phyloP scores from a whole-genome alignment of 2,797 vertebrate genomes.

The Rhynchonycteris naso region DNA sequence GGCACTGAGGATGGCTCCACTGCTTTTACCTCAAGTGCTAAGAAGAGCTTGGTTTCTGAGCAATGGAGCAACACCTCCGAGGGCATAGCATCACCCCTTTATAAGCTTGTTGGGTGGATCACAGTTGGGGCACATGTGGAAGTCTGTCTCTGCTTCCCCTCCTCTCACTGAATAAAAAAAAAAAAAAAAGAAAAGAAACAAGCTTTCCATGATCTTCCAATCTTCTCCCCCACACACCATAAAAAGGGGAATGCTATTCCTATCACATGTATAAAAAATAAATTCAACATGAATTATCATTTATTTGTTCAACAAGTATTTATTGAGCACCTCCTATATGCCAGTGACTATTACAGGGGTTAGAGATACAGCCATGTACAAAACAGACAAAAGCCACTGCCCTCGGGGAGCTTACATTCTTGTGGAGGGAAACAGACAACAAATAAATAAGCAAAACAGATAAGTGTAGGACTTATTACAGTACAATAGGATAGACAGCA shows the following conservation, averaged over 20 bases:
- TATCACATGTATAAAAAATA: conserved; percentile 47
- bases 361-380: conserved; percentile 12
- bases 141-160: no score
- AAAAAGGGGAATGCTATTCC: neutral
- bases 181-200: neutral
- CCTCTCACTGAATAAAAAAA: no score
- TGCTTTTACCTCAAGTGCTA: no score
- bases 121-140: no score
- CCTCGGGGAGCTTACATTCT: conserved; percentile 65
- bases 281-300: conserved; percentile 35
- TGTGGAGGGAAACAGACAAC: neutral
- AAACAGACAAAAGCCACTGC: conserved; percentile 39
- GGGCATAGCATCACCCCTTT: no score
- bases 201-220: neutral
- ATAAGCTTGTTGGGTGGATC: no score
- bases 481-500: neutral
- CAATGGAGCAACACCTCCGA: no score
- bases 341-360: neutral
- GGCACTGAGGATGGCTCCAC: no score
- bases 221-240: rapidly evolving
- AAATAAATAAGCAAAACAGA: neutral
- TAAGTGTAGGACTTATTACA: neutral
- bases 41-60: no score
- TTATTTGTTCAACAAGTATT: conserved; percentile 71
- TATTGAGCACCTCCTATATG: conserved; percentile 56